Percentiles rank a stretch among this genome's conserved stretches.
phyloP scores from a whole-genome alignment of 2,113 vertebrate genomes.

The Forbesichthys papilliferus region DNA sequence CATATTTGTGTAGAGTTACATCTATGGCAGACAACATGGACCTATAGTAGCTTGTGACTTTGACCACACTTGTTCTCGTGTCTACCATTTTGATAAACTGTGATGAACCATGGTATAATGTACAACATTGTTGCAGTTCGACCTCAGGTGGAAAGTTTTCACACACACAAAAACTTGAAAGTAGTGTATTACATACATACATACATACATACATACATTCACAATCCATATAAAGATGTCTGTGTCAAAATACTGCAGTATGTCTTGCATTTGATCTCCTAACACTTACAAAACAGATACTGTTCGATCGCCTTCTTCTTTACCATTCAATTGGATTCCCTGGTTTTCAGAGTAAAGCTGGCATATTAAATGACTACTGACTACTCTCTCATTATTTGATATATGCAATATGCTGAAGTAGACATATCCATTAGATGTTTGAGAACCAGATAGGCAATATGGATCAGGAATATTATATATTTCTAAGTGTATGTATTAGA shows the following conservation, averaged over 20 bases:
- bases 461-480: slow-evolving; percentile 60
- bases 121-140: slow-evolving; percentile 25
- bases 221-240: slow-evolving; percentile 38
- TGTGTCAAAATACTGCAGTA: slow-evolving; percentile 22
- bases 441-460: slow-evolving; percentile 54
- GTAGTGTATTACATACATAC: slow-evolving; percentile 2
- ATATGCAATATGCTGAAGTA: slow-evolving; percentile 67
- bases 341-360: slow-evolving; percentile 27
- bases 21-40: slow-evolving; percentile 31
- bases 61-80: slow-evolving; percentile 20
- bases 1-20: background rate
- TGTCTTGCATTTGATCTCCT: slow-evolving; percentile 14
- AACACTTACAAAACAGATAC: slow-evolving; percentile 2
- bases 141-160: slow-evolving; percentile 54
- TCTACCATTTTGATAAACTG: slow-evolving; percentile 23
- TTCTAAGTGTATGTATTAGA: slow-evolving; percentile 55
- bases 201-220: background rate
- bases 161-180: slow-evolving; percentile 18
- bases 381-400: slow-evolving; percentile 29
- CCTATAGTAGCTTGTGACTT: slow-evolving; percentile 23
- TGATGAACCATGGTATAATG: slow-evolving; percentile 7
- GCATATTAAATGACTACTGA: slow-evolving; percentile 40
- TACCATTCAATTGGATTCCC: slow-evolving; percentile 5
- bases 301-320: background rate
- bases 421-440: slow-evolving; percentile 60